Percentiles rank a stretch among this genome's conserved stretches.
These are phyloP conservation scores for Ptiloglossa arizonensis DNA, from an alignment of 1,140 invertebrate species.

Conservation along the genomic window DNA sequence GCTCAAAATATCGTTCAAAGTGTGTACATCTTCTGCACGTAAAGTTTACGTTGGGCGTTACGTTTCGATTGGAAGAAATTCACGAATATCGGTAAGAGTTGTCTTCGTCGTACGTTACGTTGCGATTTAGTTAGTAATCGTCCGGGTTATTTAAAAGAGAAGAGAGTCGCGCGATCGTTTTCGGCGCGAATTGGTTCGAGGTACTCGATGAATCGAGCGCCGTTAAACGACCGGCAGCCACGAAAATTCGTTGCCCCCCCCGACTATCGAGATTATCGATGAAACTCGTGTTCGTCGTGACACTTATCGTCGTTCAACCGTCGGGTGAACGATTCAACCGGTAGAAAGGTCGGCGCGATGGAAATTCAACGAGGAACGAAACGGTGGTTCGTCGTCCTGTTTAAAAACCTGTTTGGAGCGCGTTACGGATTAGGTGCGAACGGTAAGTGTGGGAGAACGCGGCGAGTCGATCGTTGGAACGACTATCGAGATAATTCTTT, in stretches of 20 bases:
- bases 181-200: too few species aligned
- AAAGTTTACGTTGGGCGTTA: too few species aligned
- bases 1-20: too few species aligned
- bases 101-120: too few species aligned
- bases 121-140: too few species aligned
- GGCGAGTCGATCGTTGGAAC: background rate
- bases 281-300: background rate
- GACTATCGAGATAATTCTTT: too few species aligned
- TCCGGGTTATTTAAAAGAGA: too few species aligned
- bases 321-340: background rate
- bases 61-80: too few species aligned
- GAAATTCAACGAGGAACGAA: background rate
- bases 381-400: background rate
- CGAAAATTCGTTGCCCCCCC: background rate
- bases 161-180: too few species aligned
- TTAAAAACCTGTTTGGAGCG: background rate
- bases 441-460: background rate
- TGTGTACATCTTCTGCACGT: too few species aligned
- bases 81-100: too few species aligned
- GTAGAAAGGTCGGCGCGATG: background rate
- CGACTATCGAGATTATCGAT: conserved; percentile 25
- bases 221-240: background rate
- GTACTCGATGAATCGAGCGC: conserved; percentile 7
- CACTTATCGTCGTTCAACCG: background rate
- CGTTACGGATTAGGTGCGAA: background rate